Evolutionary conservation across 2,888 invertebrate species (phyloP).

Genomic region (Trisateles emortualis): DNA sequence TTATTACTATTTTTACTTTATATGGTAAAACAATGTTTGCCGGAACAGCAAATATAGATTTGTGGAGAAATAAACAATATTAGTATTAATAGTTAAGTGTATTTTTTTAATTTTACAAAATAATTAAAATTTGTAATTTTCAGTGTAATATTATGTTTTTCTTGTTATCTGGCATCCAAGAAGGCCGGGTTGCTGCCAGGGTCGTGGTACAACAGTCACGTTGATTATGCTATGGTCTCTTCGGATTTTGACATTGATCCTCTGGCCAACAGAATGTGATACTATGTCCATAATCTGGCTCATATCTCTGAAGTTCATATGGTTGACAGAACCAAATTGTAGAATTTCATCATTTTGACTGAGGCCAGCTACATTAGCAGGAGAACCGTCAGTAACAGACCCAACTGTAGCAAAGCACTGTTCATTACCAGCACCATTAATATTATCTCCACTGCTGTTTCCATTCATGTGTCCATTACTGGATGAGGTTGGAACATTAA

Average conservation of each 20-base stretch:
- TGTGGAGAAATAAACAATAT: too few species aligned
- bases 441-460: constrained; percentile 28
- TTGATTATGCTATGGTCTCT: constrained; percentile 79
- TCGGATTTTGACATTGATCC: constrained; percentile 82
- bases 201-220: constrained; percentile 89
- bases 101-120: too few species aligned
- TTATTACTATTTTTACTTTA: too few species aligned
- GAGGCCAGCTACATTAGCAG: constrained; percentile 93
- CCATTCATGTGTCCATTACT: constrained; percentile 45
- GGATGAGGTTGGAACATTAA: constrained; percentile 13
- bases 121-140: too few species aligned
- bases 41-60: too few species aligned
- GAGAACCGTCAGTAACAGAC: constrained; percentile 91
- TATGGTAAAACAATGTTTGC: too few species aligned
- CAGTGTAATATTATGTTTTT: too few species aligned
- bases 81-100: too few species aligned
- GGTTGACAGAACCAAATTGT: constrained; percentile 92
- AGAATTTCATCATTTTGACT: constrained; percentile 90
- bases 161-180: constrained; percentile 86
- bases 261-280: constrained; percentile 87
- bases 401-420: constrained; percentile 89
- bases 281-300: constrained; percentile 90
- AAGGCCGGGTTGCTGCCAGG: constrained; percentile 93
- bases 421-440: constrained; percentile 25
- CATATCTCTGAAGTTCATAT: constrained; percentile 89